phyloP scores from a whole-genome alignment of 2,113 vertebrate species.

The Hydrochoerus hydrochaeris region DNA sequence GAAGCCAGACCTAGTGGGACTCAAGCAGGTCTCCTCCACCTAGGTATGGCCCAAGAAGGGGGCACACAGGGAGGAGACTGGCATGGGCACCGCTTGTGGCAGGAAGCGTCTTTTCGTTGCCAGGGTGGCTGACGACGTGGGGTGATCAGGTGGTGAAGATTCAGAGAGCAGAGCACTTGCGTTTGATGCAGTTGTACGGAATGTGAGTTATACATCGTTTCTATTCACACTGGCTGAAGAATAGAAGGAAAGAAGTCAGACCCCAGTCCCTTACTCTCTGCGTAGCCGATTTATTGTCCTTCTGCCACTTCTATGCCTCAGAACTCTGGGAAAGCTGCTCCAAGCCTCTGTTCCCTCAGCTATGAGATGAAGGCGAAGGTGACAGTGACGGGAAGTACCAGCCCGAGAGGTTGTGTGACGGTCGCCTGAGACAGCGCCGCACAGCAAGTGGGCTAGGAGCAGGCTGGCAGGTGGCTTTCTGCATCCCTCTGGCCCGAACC shows the following conservation, averaged over 20 bases:
- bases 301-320: accelerated
- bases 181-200: accelerated
- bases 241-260: accelerated
- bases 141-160: accelerated
- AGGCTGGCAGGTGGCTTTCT: accelerated
- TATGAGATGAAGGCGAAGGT: not conserved
- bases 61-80: accelerated
- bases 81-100: not conserved
- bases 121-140: accelerated
- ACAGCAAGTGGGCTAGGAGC: accelerated
- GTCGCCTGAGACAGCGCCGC: accelerated
- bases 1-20: accelerated
- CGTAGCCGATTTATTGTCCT: accelerated
- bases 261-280: not conserved
- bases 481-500: accelerated
- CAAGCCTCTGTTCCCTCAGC: not conserved
- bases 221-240: not conserved
- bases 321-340: not conserved
- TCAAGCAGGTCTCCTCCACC: accelerated
- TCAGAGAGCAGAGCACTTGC: accelerated
- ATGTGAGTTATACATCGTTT: too few species aligned
- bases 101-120: not conserved
- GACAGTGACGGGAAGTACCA: accelerated
- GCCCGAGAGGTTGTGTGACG: accelerated
- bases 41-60: accelerated